These are phyloP conservation scores for Drosophila subpulchrella DNA, from an alignment of 1,140 invertebrate species.

Conservation along the genomic window DNA sequence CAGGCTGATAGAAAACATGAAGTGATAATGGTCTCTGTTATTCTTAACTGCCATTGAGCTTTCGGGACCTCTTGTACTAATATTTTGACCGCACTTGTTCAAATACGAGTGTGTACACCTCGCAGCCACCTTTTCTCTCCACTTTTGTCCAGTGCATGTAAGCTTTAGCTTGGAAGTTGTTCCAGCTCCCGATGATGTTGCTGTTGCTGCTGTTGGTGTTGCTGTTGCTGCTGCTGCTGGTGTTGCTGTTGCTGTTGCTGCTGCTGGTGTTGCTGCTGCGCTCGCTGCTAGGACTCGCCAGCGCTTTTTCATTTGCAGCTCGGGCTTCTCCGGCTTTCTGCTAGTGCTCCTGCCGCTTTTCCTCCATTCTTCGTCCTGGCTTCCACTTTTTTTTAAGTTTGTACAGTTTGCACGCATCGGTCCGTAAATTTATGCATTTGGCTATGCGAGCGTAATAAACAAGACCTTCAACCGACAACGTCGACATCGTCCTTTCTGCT, in stretches of 20 bases:
- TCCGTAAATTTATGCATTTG: slow-evolving; percentile 83
- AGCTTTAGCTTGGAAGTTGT: slow-evolving; percentile 65
- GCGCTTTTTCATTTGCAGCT: slow-evolving; percentile 75
- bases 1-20: not conserved
- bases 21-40: slow-evolving; percentile 5
- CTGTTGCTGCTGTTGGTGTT: slow-evolving; percentile 10
- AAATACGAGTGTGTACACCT: slow-evolving; percentile 22
- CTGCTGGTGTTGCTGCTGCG: slow-evolving; percentile 11
- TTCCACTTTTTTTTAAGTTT: slow-evolving; percentile 65
- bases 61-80: slow-evolving; percentile 7
- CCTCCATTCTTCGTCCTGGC: slow-evolving; percentile 18
- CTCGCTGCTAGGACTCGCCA: slow-evolving; percentile 36
- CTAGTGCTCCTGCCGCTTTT: slow-evolving; percentile 10
- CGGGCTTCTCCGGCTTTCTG: slow-evolving; percentile 60
- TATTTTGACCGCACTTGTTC: slow-evolving; percentile 24
- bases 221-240: slow-evolving; percentile 1
- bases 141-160: slow-evolving; percentile 70
- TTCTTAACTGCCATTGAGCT: not conserved
- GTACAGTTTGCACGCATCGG: slow-evolving; percentile 81
- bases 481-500: slow-evolving; percentile 48
- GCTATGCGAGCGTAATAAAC: slow-evolving; percentile 82
- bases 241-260: slow-evolving; percentile 8
- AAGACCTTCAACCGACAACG: slow-evolving; percentile 78
- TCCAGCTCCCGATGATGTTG: slow-evolving; percentile 18
- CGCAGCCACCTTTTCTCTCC: slow-evolving; percentile 16